Evolutionary conservation across 2,888 invertebrate genomes (phyloP).

Genomic region (Arrhopalites spinosus): DNA sequence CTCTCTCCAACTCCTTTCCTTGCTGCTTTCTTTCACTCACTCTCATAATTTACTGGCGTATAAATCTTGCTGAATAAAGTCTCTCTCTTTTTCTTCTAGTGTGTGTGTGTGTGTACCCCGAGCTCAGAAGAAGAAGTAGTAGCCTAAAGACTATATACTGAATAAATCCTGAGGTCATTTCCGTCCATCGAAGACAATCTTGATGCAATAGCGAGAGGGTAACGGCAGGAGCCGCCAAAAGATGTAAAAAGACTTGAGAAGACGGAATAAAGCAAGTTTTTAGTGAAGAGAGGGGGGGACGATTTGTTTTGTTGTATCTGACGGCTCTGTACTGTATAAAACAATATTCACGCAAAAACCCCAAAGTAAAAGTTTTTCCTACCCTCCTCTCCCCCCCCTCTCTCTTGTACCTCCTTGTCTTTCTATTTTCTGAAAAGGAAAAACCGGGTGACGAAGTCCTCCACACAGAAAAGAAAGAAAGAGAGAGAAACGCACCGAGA

Average conservation of each 20-base stretch:
- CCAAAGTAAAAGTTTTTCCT: constrained; percentile 16
- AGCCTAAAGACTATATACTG: constrained; percentile 40
- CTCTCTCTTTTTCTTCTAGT: constrained; percentile 29
- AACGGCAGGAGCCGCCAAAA: constrained; percentile 38
- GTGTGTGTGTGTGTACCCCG: too few relatives aligned
- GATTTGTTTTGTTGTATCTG: constrained; percentile 34
- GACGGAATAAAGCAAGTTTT: constrained; percentile 29
- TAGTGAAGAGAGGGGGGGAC: constrained; percentile 31
- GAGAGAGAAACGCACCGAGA: neutral
- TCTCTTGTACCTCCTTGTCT: neutral
- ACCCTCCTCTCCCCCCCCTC: neutral
- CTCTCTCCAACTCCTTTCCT: constrained; percentile 20
- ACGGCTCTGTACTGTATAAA: constrained; percentile 24
- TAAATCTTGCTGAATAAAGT: constrained; percentile 54
- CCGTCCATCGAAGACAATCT: constrained; percentile 53
- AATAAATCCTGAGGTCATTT: constrained; percentile 55
- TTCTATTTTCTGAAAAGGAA: constrained; percentile 4
- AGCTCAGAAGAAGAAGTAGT: neutral
- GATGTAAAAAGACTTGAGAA: constrained; percentile 33
- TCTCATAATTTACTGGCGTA: constrained; percentile 54
- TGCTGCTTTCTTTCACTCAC: constrained; percentile 47
- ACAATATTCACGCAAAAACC: constrained; percentile 34
- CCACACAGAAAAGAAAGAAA: constrained; percentile 14
- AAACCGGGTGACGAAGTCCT: constrained; percentile 7
- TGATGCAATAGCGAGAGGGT: constrained; percentile 38